Base-by-base conservation (phyloP, 1,140 invertebrate species). In the Heterodera carotae region DNA sequence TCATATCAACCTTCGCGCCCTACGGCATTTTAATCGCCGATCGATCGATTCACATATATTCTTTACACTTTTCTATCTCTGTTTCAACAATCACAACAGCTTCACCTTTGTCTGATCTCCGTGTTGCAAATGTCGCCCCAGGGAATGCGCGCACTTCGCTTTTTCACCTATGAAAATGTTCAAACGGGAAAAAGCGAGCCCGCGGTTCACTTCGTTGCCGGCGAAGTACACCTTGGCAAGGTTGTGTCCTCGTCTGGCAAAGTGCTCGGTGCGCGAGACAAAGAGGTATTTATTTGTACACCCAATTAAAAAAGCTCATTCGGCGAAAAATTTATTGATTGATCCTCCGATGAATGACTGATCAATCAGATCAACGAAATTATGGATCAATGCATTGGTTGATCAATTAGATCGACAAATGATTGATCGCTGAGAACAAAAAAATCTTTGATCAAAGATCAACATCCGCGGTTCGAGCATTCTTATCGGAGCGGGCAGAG, bases 201-300 rank as follows among this genome's bases (percentile, higher is more conserved):
- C 2, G 72, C 85, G n/a, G 83, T 84, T 4, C 74, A 86, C 53
- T 84, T 84, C 71, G 62, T 78, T 10, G 84, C 82, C 8, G 66
- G 76, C 33, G 76, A 86, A 53, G 77, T 82, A 53, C 62, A 84
- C 71, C 69, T 84, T 6, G 83, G 84, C 2, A 81, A 84, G 33
- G 84, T 84, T 27, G 70, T 86, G 31, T 75, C 76, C 34, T 76
- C 80, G 31, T 83, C 83, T 60, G 84, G 84, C 36, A 81, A 81
- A 62, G 83, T 84, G n/a, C 25, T 83, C n/a, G 83, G 83, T 10
- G 69, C 69, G 22, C 76, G 75, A 27, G 81, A 69, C 25, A 60
- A 62, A 59, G 77, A 33, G n/a, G 53, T 86, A n/a, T n/a, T n/a
- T n/a, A n/a, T n/a, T n/a, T n/a, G 48, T 53, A 60, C 34, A 59